phyloP scores from a whole-genome alignment of 2,797 vertebrate species.

The Poeciliopsis infans region DNA sequence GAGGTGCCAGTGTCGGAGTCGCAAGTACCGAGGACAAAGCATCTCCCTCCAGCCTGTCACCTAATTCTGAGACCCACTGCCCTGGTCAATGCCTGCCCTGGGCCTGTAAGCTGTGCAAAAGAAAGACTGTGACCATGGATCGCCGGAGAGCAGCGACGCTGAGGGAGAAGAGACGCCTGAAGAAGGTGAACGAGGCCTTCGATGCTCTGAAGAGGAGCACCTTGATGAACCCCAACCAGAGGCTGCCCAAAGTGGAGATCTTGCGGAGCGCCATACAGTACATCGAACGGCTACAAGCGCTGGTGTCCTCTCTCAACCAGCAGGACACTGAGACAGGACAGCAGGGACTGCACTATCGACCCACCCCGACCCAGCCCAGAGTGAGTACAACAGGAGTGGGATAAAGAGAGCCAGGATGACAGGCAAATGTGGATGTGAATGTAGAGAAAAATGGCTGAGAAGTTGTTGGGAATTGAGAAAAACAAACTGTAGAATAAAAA shows the following conservation, averaged over 20 bases:
- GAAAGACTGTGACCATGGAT: conserved; percentile 94
- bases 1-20: conserved; percentile 72
- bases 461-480: background rate
- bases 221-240: conserved; percentile 96
- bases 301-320: conserved; percentile 96
- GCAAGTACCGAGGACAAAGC: conserved; percentile 87
- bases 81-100: conserved; percentile 96
- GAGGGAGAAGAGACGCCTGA: conserved; percentile 93
- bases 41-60: conserved; percentile 82
- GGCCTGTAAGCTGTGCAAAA: conserved; percentile 96
- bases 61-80: conserved; percentile 88
- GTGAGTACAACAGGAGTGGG: conserved; percentile 83
- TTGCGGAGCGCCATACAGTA: conserved; percentile 98
- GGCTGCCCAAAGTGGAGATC: conserved; percentile 98
- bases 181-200: conserved; percentile 98
- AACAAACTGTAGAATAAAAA: background rate
- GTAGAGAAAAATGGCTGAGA: background rate
- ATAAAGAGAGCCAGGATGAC: conserved; percentile 68
- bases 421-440: conserved; percentile 5
- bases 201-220: conserved; percentile 97
- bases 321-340: conserved; percentile 90
- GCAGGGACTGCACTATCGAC: conserved; percentile 83
- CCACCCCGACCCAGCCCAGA: conserved; percentile 75
- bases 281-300: conserved; percentile 95
- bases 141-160: conserved; percentile 92